Base-by-base conservation (phyloP, 1,140 invertebrate genomes). In the Doryteuthis pealeii region DNA sequence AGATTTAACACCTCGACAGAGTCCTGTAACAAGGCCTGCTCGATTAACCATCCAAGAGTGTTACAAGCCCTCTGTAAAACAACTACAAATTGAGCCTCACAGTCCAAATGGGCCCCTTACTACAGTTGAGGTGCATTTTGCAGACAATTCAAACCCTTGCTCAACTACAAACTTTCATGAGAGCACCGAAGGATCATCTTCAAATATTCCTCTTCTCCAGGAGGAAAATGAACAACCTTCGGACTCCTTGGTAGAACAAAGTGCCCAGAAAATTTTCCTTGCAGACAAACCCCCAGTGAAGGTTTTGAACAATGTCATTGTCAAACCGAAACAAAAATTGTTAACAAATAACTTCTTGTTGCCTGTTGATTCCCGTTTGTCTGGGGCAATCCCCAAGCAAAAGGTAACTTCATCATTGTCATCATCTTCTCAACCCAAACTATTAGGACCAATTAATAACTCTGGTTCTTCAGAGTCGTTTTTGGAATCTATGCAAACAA, bases 111-210 rank as follows among this genome's bases (percentile, higher is more conserved):
- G 74, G 58, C 71, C 74, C 22, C n/a, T 72, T 22, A 79, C 76
- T 28, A 76, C 76, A 71, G 74, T 78, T 14, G 75, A 79, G 35
- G 75, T 79, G 30, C 76, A 79, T 69, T 74, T 80, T 73, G 79
- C 81, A 65, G 82, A 83, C 66, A 76, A 73, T 70, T 80, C 79
- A 22, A 78, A 80, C 73, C 80, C 82, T 76, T 77, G 80, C 73
- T 82, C 79, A 75, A 78, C 79, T 31, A 74, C 74, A 35, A 74
- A 75, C 71, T 72, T 79, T 35, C 80, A 75, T 58, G 76, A 77
- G 4, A 49, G 45, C 58, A 15, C 40, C 69, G 18, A 54, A 71
- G 28, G 28, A 12, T 68, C 66, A 31, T 68, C 30, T 26, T 68
- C 66, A 2, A 31, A 68, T 4, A 68, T 68, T 30, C 66, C 66